These are phyloP conservation scores for Centruroides sculpturatus DNA, from an alignment of 1,140 invertebrate genomes.

Conservation along the genomic window DNA sequence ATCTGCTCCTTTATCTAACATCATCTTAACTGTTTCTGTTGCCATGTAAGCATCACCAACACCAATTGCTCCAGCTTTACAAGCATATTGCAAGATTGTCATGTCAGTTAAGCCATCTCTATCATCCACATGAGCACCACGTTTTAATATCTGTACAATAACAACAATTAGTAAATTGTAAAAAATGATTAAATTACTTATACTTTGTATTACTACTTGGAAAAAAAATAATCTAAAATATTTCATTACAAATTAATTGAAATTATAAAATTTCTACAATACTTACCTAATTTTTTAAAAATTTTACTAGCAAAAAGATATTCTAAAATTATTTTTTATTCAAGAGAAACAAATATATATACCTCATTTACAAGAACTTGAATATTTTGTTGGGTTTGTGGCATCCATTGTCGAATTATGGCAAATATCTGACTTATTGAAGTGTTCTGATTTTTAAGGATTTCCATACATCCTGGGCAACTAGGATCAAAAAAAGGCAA, in stretches of 20 bases:
- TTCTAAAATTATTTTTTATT: too few relatives aligned
- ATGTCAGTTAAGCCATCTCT: constrained; percentile 42
- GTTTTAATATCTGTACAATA: constrained; percentile 29
- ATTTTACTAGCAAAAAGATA: too few relatives aligned
- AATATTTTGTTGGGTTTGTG: constrained; percentile 37
- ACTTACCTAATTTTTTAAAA: too few relatives aligned
- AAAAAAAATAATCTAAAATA: too few relatives aligned
- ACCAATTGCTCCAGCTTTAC: constrained; percentile 38
- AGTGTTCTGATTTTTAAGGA: constrained; percentile 29
- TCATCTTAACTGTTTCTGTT: constrained; percentile 21
- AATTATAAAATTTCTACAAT: too few relatives aligned
- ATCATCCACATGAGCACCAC: constrained; percentile 36
- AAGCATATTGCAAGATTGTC: constrained; percentile 40
- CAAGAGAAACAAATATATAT: not conserved
- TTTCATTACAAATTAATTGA: too few relatives aligned
- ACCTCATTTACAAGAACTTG: constrained; percentile 35
- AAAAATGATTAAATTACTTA: too few relatives aligned
- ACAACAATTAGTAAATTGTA: too few relatives aligned
- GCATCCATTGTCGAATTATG: constrained; percentile 39
- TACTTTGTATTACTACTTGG: too few relatives aligned
- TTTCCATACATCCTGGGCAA: constrained; percentile 32
- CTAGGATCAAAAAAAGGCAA: constrained; percentile 37
- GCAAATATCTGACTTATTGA: constrained; percentile 37
- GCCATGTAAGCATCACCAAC: constrained; percentile 34
- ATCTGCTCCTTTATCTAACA: constrained; percentile 35